These are phyloP conservation scores for Micromussa lordhowensis DNA, from an alignment of 92 coral and sea anemone species.

Conservation along the genomic window DNA sequence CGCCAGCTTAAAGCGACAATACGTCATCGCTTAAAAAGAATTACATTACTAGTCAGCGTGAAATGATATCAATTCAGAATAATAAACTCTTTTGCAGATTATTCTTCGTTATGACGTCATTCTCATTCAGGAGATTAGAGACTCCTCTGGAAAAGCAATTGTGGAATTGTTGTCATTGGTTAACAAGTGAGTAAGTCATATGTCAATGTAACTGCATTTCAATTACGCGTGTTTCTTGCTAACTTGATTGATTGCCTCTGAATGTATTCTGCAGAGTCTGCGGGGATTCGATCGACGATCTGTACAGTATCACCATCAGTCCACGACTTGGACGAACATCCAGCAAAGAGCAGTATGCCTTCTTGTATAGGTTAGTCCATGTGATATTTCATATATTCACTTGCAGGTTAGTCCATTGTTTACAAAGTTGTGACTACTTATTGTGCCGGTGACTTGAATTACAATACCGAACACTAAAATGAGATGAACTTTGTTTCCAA, in stretches of 20 bases:
- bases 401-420: constrained; percentile 63
- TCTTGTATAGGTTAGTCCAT: constrained; percentile 78
- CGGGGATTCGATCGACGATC: constrained; percentile 4
- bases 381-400: too few relatives aligned
- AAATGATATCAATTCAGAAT: too few relatives aligned
- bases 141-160: constrained; percentile 67
- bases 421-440: neutral
- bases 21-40: too few relatives aligned
- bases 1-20: too few relatives aligned
- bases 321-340: constrained; percentile 85
- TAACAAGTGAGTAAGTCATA: constrained; percentile 72
- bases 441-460: neutral
- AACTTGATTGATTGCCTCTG: neutral
- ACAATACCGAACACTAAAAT: too few relatives aligned
- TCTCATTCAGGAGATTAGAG: constrained; percentile 93
- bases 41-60: too few relatives aligned
- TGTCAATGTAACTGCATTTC: neutral
- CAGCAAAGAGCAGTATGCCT: constrained; percentile 95
- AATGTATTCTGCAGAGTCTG: neutral
- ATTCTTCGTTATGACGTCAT: constrained; percentile 88
- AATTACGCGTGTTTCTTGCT: neutral
- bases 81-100: too few relatives aligned
- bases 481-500: too few relatives aligned
- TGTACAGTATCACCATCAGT: constrained; percentile 65
- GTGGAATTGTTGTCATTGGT: constrained; percentile 50